Evolutionary conservation across 2,113 vertebrate genomes (phyloP), one percentile per base, ranked within the genome.

Genomic region (Rattus rattus): DNA sequence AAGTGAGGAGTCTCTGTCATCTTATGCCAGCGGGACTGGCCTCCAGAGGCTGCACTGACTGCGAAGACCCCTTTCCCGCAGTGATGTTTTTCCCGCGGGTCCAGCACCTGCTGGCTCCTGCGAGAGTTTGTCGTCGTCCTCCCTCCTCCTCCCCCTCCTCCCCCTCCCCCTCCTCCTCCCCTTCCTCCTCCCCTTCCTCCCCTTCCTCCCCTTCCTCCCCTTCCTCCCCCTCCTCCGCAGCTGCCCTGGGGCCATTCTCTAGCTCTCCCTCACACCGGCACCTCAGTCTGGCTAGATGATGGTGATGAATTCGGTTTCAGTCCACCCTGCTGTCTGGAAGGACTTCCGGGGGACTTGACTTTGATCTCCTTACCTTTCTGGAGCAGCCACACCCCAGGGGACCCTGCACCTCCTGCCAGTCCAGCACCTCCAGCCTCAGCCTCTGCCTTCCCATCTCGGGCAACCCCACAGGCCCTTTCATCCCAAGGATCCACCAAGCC

Each of bases 1-100:
- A 96, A 99, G 99, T 5, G 99, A 99, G 90, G 99, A 99, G 95
- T 99, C 99, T 2, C 96, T 99, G 61, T 99, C 98, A 4, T 99
- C 99, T 0, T 99, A 99, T 95, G 98, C 99, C 97, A 99, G 99
- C 22, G 98, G 98, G 43, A 94, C 98, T 96, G 99, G 97, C 86
- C 97, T 98, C 88, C 98, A 98, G 92, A 93, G 97, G 83, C 95
- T 98, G 39, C 98, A 91, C 94, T 98, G 98, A 10, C 98, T 99
- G 2, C 98, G 98, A 10, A 97, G 99, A 7, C 99, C 98, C 1
- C 98, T 98, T 83, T 99, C 99, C 22, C 99, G 98, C 96, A 99
- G 98, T 0, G 99, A 99, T 9, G 98, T 98, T 56, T 98, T 99
- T 67, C 98, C 99, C 0, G 96, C 98, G 98, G 94, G 94, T 96